Base-by-base conservation (phyloP, 2,797 vertebrate species). In the Coluber constrictor region DNA sequence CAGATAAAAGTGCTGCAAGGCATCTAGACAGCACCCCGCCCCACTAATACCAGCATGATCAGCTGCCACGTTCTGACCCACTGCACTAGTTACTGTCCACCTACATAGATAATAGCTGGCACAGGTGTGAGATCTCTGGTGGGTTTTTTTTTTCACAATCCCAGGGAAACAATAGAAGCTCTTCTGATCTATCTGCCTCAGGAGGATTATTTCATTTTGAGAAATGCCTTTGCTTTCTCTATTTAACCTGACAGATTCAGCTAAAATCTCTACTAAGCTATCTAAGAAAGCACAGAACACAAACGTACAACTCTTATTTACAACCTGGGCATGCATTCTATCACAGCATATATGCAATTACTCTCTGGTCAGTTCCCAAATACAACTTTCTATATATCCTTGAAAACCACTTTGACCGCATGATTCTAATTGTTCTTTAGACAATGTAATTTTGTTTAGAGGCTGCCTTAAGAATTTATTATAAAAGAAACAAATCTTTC, bases 71-170 rank as follows among this genome's bases (percentile, higher is more conserved):
- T 20, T 55, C 93, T 93, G 94, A 94, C 89, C 70, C 20, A 29
- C 12, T 1, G 23, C 12, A 6, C 56, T 37, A 27, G 90, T 94
- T 86, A 18, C 0, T 29, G 43, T 59, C 92, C 90, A 94, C 83
- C 91, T 95, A 89, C 70, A 83, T 37, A 74, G 61, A 59, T 60
- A 37, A 66, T 92, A 66, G 0, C 87, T 94, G 90, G 92, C 89
- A 93, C 90, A 95, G 95, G 90, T 94, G 94, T 92, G 57, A 94
- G 43, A 87, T 91, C 43, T 91, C 90, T 55, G 57, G n/a, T 29
- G 47, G 63, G 0, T 0, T 8, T 32, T n/a, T 94, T 86, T 83
- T 47, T 15, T 13, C 27, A 66, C 89, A 91, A 87, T 27, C 87
- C 79, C 89, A 32, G 90, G 9, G 43, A 93, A 87, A 92, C 8